A percentile compares a stretch with the other conserved stretches of the same genome.
These are phyloP conservation scores for Cephus cinctus DNA, from an alignment of 1,140 invertebrate genomes.

Conservation along the genomic window DNA sequence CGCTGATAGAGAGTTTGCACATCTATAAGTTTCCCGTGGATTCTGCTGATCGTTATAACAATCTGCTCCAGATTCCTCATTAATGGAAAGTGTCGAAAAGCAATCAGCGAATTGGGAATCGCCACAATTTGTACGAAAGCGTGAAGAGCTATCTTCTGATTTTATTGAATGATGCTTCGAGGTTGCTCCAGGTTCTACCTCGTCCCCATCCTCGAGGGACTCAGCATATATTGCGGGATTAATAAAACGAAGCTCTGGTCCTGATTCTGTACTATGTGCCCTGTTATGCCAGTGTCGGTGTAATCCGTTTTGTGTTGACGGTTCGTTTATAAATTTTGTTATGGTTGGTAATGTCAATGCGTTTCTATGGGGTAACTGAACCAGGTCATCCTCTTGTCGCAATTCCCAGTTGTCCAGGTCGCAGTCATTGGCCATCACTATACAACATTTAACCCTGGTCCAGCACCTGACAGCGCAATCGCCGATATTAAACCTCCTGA, in stretches of 20 bases:
- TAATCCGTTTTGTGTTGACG: no score
- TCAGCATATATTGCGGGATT: slow-evolving; percentile 35
- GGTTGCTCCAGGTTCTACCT: neutral
- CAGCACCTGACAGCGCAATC: slow-evolving; percentile 9
- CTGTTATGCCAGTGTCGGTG: no score
- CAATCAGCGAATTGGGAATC: slow-evolving; percentile 3
- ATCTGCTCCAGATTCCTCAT: neutral
- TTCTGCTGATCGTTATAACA: slow-evolving; percentile 4
- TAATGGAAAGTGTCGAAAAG: neutral
- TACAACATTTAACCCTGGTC: slow-evolving; percentile 21
- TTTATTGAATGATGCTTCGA: neutral
- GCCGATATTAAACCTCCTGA: slow-evolving; percentile 1
- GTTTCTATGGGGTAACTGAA: neutral
- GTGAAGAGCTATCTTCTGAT: neutral
- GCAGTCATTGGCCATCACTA: slow-evolving; percentile 26
- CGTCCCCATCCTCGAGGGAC: slow-evolving; percentile 12
- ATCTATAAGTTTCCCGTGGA: slow-evolving; percentile 12
- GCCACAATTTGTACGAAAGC: neutral
- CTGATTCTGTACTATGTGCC: slow-evolving; percentile 20
- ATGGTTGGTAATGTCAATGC: neutral
- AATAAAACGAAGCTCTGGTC: slow-evolving; percentile 25
- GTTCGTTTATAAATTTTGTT: no score
- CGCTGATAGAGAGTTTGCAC: no score
- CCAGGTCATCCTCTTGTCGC: neutral
- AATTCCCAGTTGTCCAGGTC: slow-evolving; percentile 24